These are phyloP conservation scores for Atta texana DNA, from an alignment of 1,140 invertebrate species.

Conservation along the genomic window DNA sequence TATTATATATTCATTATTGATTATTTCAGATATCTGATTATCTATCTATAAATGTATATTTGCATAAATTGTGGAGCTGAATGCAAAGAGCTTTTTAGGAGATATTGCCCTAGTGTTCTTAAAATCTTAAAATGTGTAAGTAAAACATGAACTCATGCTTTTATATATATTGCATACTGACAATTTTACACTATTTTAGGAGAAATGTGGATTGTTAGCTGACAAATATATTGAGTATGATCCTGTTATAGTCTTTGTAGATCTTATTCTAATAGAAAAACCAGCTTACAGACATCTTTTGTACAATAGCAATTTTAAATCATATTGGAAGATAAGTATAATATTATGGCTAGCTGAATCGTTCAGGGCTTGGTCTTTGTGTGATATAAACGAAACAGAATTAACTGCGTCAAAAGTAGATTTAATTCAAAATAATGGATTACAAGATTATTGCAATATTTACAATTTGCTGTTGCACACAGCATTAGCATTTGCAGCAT, in stretches of 20 bases:
- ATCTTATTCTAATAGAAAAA: slow-evolving; percentile 92
- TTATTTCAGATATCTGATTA: slow-evolving; percentile 31
- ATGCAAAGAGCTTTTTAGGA: slow-evolving; percentile 88
- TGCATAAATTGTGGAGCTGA: slow-evolving; percentile 90
- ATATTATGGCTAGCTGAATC: slow-evolving; percentile 82
- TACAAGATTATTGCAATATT: slow-evolving; percentile 80
- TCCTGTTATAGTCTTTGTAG: slow-evolving; percentile 93
- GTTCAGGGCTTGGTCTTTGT: slow-evolving; percentile 78
- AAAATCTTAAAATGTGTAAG: slow-evolving; percentile 92
- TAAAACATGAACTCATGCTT: slow-evolving; percentile 64
- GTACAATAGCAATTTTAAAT: slow-evolving; percentile 91
- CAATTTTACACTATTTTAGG: slow-evolving; percentile 86
- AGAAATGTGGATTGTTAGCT: slow-evolving; percentile 90
- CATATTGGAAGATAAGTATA: slow-evolving; percentile 83
- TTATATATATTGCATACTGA: neutral
- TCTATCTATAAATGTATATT: slow-evolving; percentile 82
- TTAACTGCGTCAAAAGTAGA: neutral
- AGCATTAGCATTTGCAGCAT: slow-evolving; percentile 77
- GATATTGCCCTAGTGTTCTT: slow-evolving; percentile 90
- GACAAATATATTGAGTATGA: slow-evolving; percentile 97
- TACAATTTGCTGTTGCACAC: slow-evolving; percentile 81
- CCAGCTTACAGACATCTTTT: slow-evolving; percentile 94
- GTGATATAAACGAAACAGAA: slow-evolving; percentile 41
- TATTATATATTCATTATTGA: neutral
- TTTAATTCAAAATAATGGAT: slow-evolving; percentile 34